Percentiles rank a stretch among this genome's conserved stretches.
Conservation (phyloP, 2,113 vertebrate genomes). For the Pygoscelis adeliae region DNA sequence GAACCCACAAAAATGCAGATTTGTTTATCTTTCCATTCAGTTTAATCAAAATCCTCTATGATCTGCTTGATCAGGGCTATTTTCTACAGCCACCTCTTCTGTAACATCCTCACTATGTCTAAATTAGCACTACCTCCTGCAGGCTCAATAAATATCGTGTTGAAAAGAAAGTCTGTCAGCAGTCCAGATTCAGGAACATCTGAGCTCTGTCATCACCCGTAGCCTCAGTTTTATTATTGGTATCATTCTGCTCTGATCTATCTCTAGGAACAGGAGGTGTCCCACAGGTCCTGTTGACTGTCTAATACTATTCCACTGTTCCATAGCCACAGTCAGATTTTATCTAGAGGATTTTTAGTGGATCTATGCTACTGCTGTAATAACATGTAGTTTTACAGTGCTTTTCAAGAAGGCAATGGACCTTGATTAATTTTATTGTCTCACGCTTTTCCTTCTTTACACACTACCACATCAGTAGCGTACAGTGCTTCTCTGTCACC, state of each 20-base stretch:
- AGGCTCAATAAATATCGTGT: neutral
- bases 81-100: neutral
- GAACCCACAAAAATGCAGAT: neutral
- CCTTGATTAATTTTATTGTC: neutral
- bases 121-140: neutral
- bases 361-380: neutral
- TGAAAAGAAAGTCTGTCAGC: neutral
- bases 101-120: neutral
- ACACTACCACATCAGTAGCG: neutral
- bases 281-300: neutral
- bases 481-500: neutral
- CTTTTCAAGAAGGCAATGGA: neutral
- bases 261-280: neutral
- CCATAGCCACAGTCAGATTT: neutral
- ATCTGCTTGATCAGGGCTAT: neutral
- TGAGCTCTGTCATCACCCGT: neutral
- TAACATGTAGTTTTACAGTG: neutral
- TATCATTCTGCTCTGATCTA: neutral
- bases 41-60: neutral
- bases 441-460: neutral
- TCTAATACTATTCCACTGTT: neutral
- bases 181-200: neutral
- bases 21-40: neutral
- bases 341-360: neutral
- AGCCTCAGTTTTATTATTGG: neutral